Conservation (phyloP, 2,797 vertebrate species). For the Paratrypauchen microcephalus region DNA sequence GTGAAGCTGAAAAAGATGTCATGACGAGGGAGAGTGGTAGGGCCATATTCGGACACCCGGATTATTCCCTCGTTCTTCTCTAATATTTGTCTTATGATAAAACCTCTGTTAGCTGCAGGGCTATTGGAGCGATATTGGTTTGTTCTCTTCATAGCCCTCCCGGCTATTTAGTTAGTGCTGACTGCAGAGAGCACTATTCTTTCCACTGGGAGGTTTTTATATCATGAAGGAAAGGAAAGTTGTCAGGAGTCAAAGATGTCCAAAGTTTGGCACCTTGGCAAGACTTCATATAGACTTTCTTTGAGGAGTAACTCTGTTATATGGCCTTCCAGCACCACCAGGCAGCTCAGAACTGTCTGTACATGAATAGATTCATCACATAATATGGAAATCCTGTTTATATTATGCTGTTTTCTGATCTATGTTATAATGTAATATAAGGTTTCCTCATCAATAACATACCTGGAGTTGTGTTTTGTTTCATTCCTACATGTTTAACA, state of each 20-base stretch:
- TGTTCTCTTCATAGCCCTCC: conserved; percentile 56
- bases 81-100: conserved; percentile 71
- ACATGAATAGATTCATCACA: not conserved
- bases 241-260: conserved; percentile 21
- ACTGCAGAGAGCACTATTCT: conserved; percentile 43
- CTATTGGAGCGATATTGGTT: conserved; percentile 56
- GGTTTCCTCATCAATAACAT: too few species aligned
- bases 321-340: not conserved
- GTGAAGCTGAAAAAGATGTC: conserved; percentile 59
- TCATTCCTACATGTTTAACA: too few species aligned
- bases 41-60: conserved; percentile 54
- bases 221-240: conserved; percentile 28
- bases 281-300: not conserved
- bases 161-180: conserved; percentile 62
- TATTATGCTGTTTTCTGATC: too few species aligned
- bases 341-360: not conserved
- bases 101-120: conserved; percentile 57
- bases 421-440: too few species aligned
- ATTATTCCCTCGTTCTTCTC: conserved; percentile 59
- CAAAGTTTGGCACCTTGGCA: conserved; percentile 12
- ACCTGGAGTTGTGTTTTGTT: too few species aligned
- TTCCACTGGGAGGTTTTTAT: conserved; percentile 43
- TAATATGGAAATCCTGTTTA: not conserved
- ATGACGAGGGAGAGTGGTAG: conserved; percentile 50
- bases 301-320: conserved; percentile 1